Base-by-base conservation (phyloP, 2,888 invertebrate genomes). In the Phoronis australis region DNA sequence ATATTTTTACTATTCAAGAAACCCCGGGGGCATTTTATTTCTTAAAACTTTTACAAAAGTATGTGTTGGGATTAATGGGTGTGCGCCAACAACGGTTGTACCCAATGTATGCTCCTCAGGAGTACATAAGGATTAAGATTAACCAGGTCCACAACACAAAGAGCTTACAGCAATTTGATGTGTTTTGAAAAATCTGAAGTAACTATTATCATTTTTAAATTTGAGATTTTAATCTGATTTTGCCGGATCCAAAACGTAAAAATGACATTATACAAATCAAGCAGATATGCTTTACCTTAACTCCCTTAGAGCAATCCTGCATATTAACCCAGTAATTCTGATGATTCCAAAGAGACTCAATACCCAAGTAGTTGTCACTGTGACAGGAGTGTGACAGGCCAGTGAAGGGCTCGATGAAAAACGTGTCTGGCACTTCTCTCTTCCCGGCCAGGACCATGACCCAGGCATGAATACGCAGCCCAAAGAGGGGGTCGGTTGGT, bases 281-380 rank as follows among this genome's bases (percentile, higher is more conserved):
- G n/a, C n/a, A n/a, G n/a, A n/a, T n/a, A n/a, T n/a, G n/a, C n/a
- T 60, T 51, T 50, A 76, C 76, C 61, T 62, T 65, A 27, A 75
- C 71, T 21, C 76, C 77, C 37, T 77, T 70, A 1, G 71, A 69
- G 52, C 77, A 77, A 53, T 75, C 73, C 62, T 78, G 77, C 73
- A 77, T 78, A 61, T 77, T 76, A 43, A 75, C 73, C 78, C 78
- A 78, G 60, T 75, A 93, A 77, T 95, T 94, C 45, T 82, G 79
- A 66, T 91, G 79, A 65, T 92, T 91, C 84, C 93, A 95, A 45
- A 93, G 77, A 58, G 87, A 86, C 67, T 94, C 91, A 3, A 94
- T 81, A 1, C 86, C 83, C 26, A 86, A 82, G 65, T 90, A 93
- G 52, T 83, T 80, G 2, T 79, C 73, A 37, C 65, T 69, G 43